Evolutionary conservation across 2,797 vertebrate genomes (phyloP), one percentile per base, ranked within the genome.

Genomic region (Australoheros facetus): DNA sequence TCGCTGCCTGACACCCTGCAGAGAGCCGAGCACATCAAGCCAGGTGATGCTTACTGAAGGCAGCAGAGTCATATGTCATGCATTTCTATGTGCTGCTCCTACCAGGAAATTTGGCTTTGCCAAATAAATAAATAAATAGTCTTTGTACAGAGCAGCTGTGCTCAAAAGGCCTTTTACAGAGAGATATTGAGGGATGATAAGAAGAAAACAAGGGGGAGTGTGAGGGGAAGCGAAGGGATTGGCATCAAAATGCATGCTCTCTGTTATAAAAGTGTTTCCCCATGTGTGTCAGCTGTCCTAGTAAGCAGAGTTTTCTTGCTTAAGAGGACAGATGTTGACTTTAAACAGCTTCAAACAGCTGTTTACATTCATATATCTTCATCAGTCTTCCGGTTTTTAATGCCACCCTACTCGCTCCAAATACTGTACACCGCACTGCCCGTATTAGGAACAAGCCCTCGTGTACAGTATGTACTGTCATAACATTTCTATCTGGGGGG

Each of bases 321-420:
- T 77, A 74, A 60, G 83, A 62, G 81, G 87, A 85, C 83, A 90
- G 91, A 90, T 90, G 90, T 82, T 80, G 84, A 80, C 79, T 81
- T 30, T 78, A 78, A 80, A 85, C 74, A 83, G 83, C 79, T 81
- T 30, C 77, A 78, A 80, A 85, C 74, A 83, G 83, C 82, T 82
- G 85, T 84, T 90, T 69, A 76, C 34, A 57, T 76, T 79, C 72
- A 70, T 62, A 34, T 1, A 56, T 73, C 53, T 39, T 21, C 64
- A 56, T 82, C 72, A 51, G 16, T 80, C 64, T 45, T 23, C 16
- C 74, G 77, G 75, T 78, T 45, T 21, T 56, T 53, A 54, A 55
- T 5, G 34, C 80, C 39, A 26, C 19, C 45, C 77, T 51, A 39
- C 56, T 34, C 39, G n/a, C 56, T 71, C 32, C 34, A 45, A 73